phyloP scores from a whole-genome alignment of 1,140 invertebrate genomes.

The Anoplophora glabripennis region DNA sequence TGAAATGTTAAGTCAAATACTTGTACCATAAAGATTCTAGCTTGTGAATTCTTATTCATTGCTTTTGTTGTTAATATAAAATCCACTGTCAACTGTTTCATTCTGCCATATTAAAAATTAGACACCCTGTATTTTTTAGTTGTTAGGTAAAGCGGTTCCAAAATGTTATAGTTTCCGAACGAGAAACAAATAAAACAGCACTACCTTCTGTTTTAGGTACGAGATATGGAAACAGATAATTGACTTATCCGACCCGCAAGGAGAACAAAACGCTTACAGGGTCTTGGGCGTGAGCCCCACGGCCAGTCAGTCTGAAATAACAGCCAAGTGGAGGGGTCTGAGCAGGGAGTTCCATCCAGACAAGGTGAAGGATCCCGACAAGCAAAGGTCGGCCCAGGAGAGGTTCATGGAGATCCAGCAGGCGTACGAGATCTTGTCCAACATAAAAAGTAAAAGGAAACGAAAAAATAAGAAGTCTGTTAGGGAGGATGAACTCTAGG shows the following conservation, averaged over 20 bases:
- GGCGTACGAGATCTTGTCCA: slow-evolving; percentile 87
- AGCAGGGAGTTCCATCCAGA: slow-evolving; percentile 92
- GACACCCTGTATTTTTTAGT: too few relatives aligned
- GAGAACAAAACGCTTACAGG: slow-evolving; percentile 86
- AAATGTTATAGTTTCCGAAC: not conserved
- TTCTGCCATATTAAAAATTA: too few relatives aligned
- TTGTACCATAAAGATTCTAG: too few relatives aligned
- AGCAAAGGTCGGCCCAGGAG: slow-evolving; percentile 69
- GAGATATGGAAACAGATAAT: slow-evolving; percentile 84
- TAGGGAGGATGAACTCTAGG: slow-evolving; percentile 17
- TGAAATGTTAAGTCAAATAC: too few relatives aligned
- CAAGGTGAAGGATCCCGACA: slow-evolving; percentile 72
- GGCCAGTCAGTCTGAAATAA: slow-evolving; percentile 83
- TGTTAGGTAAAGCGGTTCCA: not conserved
- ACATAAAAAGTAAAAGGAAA: slow-evolving; percentile 71
- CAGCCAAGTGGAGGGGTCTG: slow-evolving; percentile 71
- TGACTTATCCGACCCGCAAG: slow-evolving; percentile 81
- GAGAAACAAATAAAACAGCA: not conserved
- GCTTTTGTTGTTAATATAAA: too few relatives aligned
- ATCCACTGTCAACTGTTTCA: too few relatives aligned
- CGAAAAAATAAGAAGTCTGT: slow-evolving; percentile 66
- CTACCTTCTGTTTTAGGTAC: slow-evolving; percentile 46
- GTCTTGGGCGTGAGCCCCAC: slow-evolving; percentile 71
- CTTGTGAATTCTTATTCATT: too few relatives aligned
- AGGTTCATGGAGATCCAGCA: slow-evolving; percentile 91